Evolutionary conservation across 2,113 vertebrate genomes (phyloP).

Genomic region (Coturnix japonica): DNA sequence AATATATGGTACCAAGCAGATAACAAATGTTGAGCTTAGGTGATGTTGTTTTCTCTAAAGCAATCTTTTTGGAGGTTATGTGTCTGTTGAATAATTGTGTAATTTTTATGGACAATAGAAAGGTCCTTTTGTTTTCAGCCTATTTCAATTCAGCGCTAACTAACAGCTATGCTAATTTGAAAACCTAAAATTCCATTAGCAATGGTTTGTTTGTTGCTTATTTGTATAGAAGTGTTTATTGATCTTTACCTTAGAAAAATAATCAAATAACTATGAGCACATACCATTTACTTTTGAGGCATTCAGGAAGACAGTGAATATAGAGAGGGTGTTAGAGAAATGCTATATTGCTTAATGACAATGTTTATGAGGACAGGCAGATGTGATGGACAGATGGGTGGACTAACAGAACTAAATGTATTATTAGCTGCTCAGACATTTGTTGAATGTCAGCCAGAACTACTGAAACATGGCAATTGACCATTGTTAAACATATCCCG

Average conservation of each 20-base stretch:
- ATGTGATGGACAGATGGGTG: conserved; percentile 69
- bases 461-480: conserved; percentile 51
- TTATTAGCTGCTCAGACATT: conserved; percentile 69
- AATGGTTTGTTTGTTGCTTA: neutral
- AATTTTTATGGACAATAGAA: neutral
- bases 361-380: conserved; percentile 52
- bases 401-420: conserved; percentile 58
- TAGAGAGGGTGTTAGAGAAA: conserved; percentile 41
- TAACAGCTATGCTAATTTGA: neutral
- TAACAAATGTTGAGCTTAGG: neutral
- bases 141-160: neutral
- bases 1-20: neutral
- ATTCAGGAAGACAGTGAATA: neutral
- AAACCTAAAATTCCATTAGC: neutral
- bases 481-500: conserved; percentile 56
- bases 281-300: conserved; percentile 49
- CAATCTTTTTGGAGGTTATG: neutral
- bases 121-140: neutral
- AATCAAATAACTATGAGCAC: conserved; percentile 20
- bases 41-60: neutral
- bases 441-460: conserved; percentile 68
- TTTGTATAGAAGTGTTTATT: conserved; percentile 1
- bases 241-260: conserved; percentile 4
- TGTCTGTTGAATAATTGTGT: neutral
- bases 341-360: conserved; percentile 43